Conservation (phyloP, 2,888 invertebrate genomes). For the Kryphioiulus occultus region DNA sequence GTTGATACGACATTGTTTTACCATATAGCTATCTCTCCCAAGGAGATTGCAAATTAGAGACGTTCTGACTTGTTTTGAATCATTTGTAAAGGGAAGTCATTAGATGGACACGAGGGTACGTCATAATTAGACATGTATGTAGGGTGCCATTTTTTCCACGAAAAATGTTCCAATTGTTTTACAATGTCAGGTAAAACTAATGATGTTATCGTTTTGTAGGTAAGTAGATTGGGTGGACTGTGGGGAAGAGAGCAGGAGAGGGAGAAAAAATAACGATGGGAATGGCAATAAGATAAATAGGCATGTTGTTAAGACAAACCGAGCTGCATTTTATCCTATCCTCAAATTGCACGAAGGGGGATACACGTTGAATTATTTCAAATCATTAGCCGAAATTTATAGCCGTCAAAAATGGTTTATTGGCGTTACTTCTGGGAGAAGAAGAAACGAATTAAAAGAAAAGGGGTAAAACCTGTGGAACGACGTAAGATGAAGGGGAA, state of each 20-base stretch:
- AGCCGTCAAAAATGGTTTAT: constrained; percentile 36
- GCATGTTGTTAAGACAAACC: constrained; percentile 24
- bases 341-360: constrained; percentile 35
- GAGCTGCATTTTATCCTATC: background rate
- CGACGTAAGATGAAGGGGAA: background rate
- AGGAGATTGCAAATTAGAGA: too few relatives aligned
- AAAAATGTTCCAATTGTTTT: background rate
- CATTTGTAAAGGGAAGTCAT: background rate
- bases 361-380: background rate
- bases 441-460: background rate
- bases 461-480: background rate
- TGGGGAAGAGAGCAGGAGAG: background rate
- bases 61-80: background rate
- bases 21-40: too few relatives aligned
- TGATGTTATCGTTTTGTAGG: constrained; percentile 1
- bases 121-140: background rate
- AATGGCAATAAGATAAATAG: constrained; percentile 32
- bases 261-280: background rate
- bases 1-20: too few relatives aligned
- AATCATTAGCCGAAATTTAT: constrained; percentile 33
- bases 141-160: background rate
- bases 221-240: constrained; percentile 21
- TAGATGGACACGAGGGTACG: background rate
- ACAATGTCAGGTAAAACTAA: constrained; percentile 25
- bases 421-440: background rate